Percentiles rank a stretch among this genome's conserved stretches.
These are phyloP conservation scores for Caenorhabditis afra DNA, from an alignment of 2,888 invertebrate species.

Conservation along the genomic window DNA sequence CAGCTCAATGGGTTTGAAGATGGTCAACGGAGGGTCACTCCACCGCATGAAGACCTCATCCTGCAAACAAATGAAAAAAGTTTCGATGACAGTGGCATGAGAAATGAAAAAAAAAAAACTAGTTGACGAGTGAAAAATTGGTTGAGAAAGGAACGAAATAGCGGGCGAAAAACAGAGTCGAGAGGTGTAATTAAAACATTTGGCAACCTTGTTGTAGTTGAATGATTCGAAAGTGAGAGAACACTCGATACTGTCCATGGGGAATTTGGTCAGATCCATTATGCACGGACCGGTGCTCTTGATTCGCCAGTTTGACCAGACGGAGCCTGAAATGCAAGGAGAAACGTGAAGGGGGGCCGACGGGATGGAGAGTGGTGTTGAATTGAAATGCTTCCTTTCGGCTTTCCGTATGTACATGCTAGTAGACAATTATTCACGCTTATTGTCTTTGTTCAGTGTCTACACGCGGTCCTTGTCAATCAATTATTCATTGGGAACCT, in stretches of 20 bases:
- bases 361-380: neutral
- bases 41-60: conserved; percentile 74
- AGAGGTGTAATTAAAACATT: conserved; percentile 32
- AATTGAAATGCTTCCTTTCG: neutral
- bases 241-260: conserved; percentile 78
- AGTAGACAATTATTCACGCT: conserved; percentile 56
- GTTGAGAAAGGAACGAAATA: neutral
- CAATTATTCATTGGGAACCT: conserved; percentile 43
- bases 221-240: conserved; percentile 79
- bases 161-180: neutral
- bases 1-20: conserved; percentile 79
- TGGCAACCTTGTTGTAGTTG: conserved; percentile 78
- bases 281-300: conserved; percentile 79
- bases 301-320: conserved; percentile 80
- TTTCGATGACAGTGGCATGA: neutral
- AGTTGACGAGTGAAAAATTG: conserved; percentile 11
- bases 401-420: conserved; percentile 16
- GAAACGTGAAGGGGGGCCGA: neutral
- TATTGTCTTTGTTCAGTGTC: conserved; percentile 48
- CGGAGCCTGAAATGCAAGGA: conserved; percentile 72
- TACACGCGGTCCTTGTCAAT: conserved; percentile 17
- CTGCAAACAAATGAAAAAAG: conserved; percentile 31
- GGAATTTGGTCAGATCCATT: conserved; percentile 78
- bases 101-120: conserved; percentile 17
- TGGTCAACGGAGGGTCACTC: conserved; percentile 66